Conservation (phyloP, 2,113 vertebrate genomes). For the Tursiops truncatus region DNA sequence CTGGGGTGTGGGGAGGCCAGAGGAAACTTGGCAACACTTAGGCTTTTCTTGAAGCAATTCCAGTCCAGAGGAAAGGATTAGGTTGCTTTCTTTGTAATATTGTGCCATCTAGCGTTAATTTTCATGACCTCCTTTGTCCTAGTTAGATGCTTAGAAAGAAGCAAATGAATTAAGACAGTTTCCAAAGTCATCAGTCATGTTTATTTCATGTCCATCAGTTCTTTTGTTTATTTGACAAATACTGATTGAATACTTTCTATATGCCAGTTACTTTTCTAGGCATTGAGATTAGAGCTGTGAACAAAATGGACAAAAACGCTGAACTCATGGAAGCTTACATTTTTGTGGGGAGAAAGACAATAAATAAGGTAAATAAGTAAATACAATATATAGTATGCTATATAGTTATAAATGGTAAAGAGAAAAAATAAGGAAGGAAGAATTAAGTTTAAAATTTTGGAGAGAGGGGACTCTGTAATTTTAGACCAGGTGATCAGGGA, state of each 20-base stretch:
- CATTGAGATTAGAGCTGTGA: background rate
- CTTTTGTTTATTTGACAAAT: background rate
- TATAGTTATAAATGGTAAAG: background rate
- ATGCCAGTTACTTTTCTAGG: background rate
- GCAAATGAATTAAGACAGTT: background rate
- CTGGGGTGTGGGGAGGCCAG: background rate
- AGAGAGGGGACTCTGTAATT: background rate
- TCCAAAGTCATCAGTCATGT: background rate
- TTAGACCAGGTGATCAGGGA: background rate
- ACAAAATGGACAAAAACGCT: background rate
- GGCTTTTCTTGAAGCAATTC: background rate
- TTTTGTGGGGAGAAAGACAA: background rate
- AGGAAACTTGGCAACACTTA: background rate
- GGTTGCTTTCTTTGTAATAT: background rate
- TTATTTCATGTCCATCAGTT: too few species aligned
- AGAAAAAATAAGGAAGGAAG: background rate
- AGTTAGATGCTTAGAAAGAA: background rate
- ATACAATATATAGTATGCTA: background rate
- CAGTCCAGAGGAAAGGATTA: background rate
- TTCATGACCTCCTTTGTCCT: background rate
- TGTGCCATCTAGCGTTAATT: slow-evolving; percentile 59
- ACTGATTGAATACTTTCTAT: background rate
- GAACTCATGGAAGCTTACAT: background rate
- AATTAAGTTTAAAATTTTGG: background rate
- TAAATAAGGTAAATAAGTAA: background rate